These are phyloP conservation scores for Cettia cetti DNA, from an alignment of 2,113 vertebrate genomes.

Conservation along the genomic window DNA sequence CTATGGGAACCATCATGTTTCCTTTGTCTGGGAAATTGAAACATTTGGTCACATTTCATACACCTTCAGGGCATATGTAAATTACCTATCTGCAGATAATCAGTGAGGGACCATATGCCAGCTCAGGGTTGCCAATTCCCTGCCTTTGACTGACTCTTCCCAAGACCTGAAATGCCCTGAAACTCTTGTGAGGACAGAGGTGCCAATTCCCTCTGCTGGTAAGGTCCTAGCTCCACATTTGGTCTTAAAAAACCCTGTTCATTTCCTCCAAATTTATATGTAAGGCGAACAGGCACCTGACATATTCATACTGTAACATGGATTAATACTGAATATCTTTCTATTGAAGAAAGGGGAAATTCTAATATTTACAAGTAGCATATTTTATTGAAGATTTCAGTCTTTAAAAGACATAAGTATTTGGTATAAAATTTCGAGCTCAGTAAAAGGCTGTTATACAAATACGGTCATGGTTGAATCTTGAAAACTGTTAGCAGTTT, in stretches of 20 bases:
- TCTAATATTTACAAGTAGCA: not conserved
- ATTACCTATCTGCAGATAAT: not conserved
- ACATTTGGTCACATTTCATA: not conserved
- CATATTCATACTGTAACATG: not conserved
- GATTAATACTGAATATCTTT: not conserved
- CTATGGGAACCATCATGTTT: not conserved
- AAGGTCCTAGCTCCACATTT: not conserved
- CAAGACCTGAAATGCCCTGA: not conserved
- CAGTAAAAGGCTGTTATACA: constrained; percentile 16
- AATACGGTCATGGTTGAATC: constrained; percentile 9
- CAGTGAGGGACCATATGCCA: not conserved
- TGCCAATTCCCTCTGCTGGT: not conserved
- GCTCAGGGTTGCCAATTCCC: not conserved
- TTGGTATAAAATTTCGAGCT: constrained; percentile 40
- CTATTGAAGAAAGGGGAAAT: constrained; percentile 6
- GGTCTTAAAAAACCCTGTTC: not conserved
- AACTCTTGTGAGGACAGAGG: not conserved
- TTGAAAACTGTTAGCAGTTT: constrained; percentile 42
- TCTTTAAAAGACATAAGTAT: constrained; percentile 37
- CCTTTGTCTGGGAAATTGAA: not conserved
- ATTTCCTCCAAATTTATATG: not conserved
- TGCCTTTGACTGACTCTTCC: not conserved
- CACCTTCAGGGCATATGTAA: not conserved
- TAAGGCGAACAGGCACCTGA: not conserved
- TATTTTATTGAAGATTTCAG: constrained; percentile 40